Evolutionary conservation across 2,888 invertebrate genomes (phyloP), one percentile per base, ranked within the genome.

Genomic region (Caenorhabditis afra): DNA sequence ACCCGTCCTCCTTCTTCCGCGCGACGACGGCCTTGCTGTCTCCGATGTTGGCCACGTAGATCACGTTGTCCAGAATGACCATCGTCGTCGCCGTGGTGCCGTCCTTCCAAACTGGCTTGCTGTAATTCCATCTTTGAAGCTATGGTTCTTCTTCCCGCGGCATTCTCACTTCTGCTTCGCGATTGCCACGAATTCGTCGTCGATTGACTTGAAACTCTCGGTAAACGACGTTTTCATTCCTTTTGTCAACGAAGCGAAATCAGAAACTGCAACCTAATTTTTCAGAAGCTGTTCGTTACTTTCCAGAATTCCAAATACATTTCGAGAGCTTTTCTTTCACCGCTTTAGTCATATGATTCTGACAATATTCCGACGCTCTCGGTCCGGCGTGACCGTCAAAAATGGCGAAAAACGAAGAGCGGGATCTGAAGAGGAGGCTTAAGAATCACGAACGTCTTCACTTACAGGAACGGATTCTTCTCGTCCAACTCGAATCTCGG

Each of bases 61-160:
- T 81, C 2, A 89, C 90, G 68, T 92, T 91, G 81, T 92, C 91
- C 20, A 92, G 81, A n/a, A 91, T 86, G 16, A 92, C 85, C 29
- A 92, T 88, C 23, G 91, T 88, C n/a, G 91, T 91, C 0, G 91
- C 92, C 23, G 92, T 92, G 0, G 91, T 91, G 1, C 92, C 92
- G 87, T 92, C 92, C 83, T 92, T 92, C 92, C 92, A 92, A 1
- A 91, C 87, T n/a, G 92, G 92, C 79, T 91, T 92, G 39, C 92
- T 92, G 81, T 35, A 89, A 85, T 1, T 1, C 29, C 18, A 16
- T 23, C 0, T 20, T 16, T 2, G 1, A 16, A 4, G 29, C 44
- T 11, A 3, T 44, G 14, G 11, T n/a, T 5, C 18, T 55, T 23
- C 18, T 39, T 35, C 12, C 22, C 16, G 22, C 14, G 11, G 11